phyloP scores from a whole-genome alignment of 2,797 vertebrate genomes.

The Smutsia temminckii region DNA sequence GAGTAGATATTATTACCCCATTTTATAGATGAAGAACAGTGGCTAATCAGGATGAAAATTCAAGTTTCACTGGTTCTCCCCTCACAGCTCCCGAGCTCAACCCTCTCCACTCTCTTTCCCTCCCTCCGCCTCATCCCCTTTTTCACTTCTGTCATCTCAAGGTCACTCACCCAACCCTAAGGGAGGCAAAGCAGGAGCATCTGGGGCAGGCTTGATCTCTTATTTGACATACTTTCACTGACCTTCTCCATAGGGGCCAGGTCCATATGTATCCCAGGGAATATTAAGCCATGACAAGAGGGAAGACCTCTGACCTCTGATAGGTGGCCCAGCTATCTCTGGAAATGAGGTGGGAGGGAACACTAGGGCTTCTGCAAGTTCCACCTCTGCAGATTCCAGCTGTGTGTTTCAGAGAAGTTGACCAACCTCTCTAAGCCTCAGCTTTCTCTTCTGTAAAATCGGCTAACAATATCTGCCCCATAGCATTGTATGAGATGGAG shows the following conservation, averaged over 20 bases:
- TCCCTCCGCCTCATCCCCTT: neutral
- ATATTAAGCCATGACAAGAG: neutral
- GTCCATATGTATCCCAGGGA: neutral
- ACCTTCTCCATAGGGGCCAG: too few species aligned
- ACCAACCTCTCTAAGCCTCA: neutral
- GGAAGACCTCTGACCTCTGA: neutral
- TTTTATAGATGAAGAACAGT: conserved; percentile 4
- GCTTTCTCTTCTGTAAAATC: conserved; percentile 7
- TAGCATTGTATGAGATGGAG: neutral
- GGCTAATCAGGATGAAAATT: neutral
- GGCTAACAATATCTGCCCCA: neutral
- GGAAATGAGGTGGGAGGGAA: neutral
- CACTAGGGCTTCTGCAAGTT: neutral
- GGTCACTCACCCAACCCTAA: neutral
- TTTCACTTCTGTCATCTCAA: neutral
- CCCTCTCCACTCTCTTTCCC: neutral
- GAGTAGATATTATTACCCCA: neutral
- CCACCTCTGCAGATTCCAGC: neutral
- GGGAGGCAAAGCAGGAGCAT: neutral
- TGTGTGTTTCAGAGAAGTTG: neutral
- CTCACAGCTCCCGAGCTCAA: neutral
- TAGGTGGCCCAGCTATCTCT: neutral
- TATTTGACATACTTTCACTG: too few species aligned
- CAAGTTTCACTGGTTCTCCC: neutral
- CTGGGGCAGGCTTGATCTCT: too few species aligned